Evolutionary conservation across 1,140 invertebrate genomes (phyloP).

Genomic region (Oryzaephilus surinamensis): DNA sequence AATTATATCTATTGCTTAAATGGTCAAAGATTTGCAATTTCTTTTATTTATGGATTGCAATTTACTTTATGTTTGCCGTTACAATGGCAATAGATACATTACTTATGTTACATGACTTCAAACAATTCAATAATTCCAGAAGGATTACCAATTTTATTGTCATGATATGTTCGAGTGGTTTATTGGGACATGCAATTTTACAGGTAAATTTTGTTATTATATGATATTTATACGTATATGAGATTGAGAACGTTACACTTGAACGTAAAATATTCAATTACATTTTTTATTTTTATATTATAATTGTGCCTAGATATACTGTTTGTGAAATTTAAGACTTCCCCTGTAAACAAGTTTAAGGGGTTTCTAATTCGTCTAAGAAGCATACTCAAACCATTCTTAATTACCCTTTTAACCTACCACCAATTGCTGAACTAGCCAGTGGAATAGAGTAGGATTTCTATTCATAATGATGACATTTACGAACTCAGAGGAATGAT

Average conservation of each 20-base stretch:
- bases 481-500: no score
- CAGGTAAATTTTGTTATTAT: constrained; percentile 27
- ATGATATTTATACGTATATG: no score
- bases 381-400: background rate
- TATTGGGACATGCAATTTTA: constrained; percentile 23
- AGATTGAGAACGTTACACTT: no score
- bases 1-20: constrained; percentile 17
- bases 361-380: background rate
- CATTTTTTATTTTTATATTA: no score
- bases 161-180: constrained; percentile 16
- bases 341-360: background rate
- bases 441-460: no score
- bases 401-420: no score
- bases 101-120: constrained; percentile 9
- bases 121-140: constrained; percentile 1
- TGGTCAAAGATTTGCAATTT: constrained; percentile 21
- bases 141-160: constrained; percentile 15
- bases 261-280: no score
- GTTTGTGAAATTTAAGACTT: background rate
- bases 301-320: background rate
- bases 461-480: no score
- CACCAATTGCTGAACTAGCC: no score
- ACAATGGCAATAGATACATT: constrained; percentile 17
- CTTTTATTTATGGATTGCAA: constrained; percentile 20
- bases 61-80: constrained; percentile 19